Base-by-base conservation (phyloP, 2,113 vertebrate genomes). In the Tympanuchus pallidicinctus region DNA sequence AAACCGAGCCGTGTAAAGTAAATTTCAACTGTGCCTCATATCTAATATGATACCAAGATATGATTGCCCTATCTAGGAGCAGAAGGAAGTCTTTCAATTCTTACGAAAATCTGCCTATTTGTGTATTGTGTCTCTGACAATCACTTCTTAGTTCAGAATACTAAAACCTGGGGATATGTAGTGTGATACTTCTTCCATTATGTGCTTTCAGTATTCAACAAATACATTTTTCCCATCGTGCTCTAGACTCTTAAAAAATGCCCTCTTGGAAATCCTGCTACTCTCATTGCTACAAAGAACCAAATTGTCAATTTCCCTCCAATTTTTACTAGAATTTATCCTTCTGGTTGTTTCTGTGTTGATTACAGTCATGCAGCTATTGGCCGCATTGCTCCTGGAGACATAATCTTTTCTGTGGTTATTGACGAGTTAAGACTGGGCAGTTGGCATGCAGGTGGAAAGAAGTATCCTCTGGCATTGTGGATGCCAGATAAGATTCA, bases 1-100 rank as follows among this genome's bases (percentile, higher is more conserved):
- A 88, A 86, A 89, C 34, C 66, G 75, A 73, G 48, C 59, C 73
- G 50, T 20, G 24, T 67, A 72, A 96, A 84, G 6, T 78, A 75
- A 91, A 86, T 91, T 85, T 60, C 70, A 69, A 34, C 20, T 70
- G 32, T 43, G 28, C 27, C 38, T 76, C 21, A 27, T 64, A 72
- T 38, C 42, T 77, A 0, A 74, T 92, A 50, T 75, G 45, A 45
- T 77, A 73, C 36, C 1, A 15, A 66, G 47, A 65, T 72, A 64
- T 19, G 20, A 79, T 56, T 75, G 59, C 4, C 34, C 75, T 15
- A 80, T 47, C 65, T 63, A 6, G 0, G 2, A 89, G 47, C 36
- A 90, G 69, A 61, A 52, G 6, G 22, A 78, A 45, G 16, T 38
- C 13, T 82, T 78, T 91, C 70, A 34, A 66, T 48, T 74, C 36